Evolutionary conservation across 2,113 vertebrate genomes (phyloP), one percentile per base, ranked within the genome.

Genomic region (Ifrita kowaldi): DNA sequence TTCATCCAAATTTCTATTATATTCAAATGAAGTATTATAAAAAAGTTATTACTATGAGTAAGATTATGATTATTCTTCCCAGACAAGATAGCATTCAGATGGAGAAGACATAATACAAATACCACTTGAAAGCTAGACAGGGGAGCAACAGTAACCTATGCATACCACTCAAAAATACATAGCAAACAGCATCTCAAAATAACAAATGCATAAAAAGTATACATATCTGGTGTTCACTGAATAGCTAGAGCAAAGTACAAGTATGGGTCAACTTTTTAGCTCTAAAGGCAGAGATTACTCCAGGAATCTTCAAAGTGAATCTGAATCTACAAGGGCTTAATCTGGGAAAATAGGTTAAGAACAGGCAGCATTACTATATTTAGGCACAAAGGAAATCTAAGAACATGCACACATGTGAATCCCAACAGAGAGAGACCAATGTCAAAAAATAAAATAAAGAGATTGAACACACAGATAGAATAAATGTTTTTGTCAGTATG

Each of bases 301-400:
- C 79, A 88, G 70, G 52, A 90, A 87, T 95, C 82, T 81, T 96
- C 91, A 88, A 96, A 96, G 71, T 46, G 56, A 93, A 87, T 82
- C 44, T 64, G 92, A 92, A 95, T 76, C 67, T 92, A 79, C 62
- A 93, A 83, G 92, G 71, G 32, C 42, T 74, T 60, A 71, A 70
- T 64, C 30, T 74, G 63, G 55, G 75, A 96, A 96, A 96, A 97
- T 90, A 91, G 95, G 92, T 92, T 96, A 96, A 94, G 90, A 94
- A 89, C 64, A 85, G 27, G 64, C 15, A 88, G 68, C 22, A 56
- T 84, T 78, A 49, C 79, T 94, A 94, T 89, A 86, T 86, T 89
- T 90, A 90, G 79, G 44, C n/a, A 84, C 64, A 94, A 95, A 87
- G 26, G 44, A 92, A 70, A 94, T 94, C 86, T 84, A 96, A 94